A percentile compares a stretch with the other conserved stretches of the same genome.
Evolutionary conservation across 2,888 invertebrate species (phyloP).

Genomic region (Choristoneura rosaceana): DNA sequence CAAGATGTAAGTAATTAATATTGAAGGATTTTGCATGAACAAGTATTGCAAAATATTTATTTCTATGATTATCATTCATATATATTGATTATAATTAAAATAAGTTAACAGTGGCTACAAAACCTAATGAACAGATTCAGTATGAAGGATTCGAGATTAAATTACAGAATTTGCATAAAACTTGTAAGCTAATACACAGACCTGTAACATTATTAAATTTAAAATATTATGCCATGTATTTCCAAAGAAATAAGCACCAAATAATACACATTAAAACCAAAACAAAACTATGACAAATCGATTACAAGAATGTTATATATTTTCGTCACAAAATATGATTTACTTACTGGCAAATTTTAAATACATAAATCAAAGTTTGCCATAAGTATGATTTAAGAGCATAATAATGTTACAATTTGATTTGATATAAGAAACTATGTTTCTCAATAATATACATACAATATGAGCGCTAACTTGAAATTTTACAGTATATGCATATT

Average conservation of each 20-base stretch:
- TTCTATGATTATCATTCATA: no score
- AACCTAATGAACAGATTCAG: neutral
- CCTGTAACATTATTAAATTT: constrained; percentile 5
- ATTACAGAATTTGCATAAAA: neutral
- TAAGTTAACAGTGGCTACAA: neutral
- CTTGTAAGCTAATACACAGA: neutral
- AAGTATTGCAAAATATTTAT: constrained; percentile 4
- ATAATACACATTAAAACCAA: constrained; percentile 1
- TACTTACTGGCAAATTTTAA: constrained; percentile 64
- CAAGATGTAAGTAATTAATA: constrained; percentile 26
- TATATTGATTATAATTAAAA: constrained; percentile 12
- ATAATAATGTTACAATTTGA: constrained; percentile 57
- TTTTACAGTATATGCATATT: constrained; percentile 51
- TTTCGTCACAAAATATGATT: constrained; percentile 8
- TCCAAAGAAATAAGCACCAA: neutral
- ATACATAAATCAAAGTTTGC: constrained; percentile 70
- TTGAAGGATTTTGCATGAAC: constrained; percentile 10
- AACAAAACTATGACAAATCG: neutral
- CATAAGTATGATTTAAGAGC: constrained; percentile 59
- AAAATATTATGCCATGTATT: neutral
- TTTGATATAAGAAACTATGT: constrained; percentile 52
- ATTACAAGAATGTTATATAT: neutral
- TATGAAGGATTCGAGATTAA: neutral
- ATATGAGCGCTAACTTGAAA: constrained; percentile 60
- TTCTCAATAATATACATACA: constrained; percentile 53